Evolutionary conservation across 2,113 vertebrate genomes (phyloP).

Genomic region (Scatophagus argus): DNA sequence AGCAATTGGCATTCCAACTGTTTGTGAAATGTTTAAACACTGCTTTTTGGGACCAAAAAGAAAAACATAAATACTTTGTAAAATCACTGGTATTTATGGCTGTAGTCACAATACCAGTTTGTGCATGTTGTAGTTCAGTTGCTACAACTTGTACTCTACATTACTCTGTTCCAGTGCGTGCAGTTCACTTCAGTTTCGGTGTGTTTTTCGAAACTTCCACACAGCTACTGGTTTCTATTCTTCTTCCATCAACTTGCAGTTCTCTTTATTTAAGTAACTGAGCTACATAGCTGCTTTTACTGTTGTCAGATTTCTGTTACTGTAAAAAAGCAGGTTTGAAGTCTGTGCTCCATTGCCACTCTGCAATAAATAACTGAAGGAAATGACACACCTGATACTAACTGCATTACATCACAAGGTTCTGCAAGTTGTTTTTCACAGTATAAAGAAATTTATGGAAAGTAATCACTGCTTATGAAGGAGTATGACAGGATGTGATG

Average conservation of each 20-base stretch:
- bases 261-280: background rate
- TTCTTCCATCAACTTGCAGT: slow-evolving; percentile 3
- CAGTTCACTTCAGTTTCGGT: background rate
- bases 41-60: background rate
- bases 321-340: background rate
- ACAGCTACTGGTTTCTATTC: background rate
- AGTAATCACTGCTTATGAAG: background rate
- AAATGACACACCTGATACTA: background rate
- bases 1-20: slow-evolving; percentile 80
- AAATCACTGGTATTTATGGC: background rate
- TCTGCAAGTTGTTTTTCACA: background rate
- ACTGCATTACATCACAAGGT: background rate
- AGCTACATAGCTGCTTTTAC: background rate
- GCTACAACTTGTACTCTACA: background rate
- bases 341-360: background rate
- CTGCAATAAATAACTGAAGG: background rate
- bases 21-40: slow-evolving; percentile 84
- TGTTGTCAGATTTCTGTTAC: background rate
- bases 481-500: background rate
- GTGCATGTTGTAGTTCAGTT: background rate
- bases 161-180: background rate
- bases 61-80: background rate
- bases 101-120: background rate
- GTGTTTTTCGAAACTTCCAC: background rate
- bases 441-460: background rate